A percentile compares a stretch with the other conserved stretches of the same genome.
phyloP scores from a whole-genome alignment of 2,797 vertebrate species.

The Parauchenoglanis punctatus region DNA sequence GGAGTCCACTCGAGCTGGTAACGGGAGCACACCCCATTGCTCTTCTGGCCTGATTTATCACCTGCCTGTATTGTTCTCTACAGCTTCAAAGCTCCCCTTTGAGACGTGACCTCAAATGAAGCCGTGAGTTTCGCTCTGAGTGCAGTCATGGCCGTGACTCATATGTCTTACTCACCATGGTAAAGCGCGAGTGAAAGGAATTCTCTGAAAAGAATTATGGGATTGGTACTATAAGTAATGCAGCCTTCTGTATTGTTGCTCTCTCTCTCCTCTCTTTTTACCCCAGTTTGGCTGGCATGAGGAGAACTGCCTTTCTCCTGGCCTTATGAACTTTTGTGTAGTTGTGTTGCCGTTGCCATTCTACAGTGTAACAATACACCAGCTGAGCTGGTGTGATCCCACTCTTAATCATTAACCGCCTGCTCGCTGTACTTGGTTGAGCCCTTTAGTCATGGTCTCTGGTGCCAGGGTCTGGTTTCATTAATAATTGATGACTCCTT shows the following conservation, averaged over 20 bases:
- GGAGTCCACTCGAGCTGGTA: conserved; percentile 38
- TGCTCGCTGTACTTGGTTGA: conserved; percentile 53
- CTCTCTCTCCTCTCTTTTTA: neutral
- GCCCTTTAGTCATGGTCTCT: conserved; percentile 70
- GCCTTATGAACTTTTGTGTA: conserved; percentile 35
- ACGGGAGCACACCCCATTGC: conserved; percentile 46
- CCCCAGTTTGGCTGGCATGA: conserved; percentile 24
- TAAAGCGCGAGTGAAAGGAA: conserved; percentile 18
- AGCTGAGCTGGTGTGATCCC: conserved; percentile 45
- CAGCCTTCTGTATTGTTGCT: conserved; percentile 15
- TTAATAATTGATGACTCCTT: conserved; percentile 78
- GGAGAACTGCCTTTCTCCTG: conserved; percentile 39
- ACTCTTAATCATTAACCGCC: conserved; percentile 63
- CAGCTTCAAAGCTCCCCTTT: conserved; percentile 67
- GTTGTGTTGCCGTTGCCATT: conserved; percentile 45
- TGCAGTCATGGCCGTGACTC: conserved; percentile 54
- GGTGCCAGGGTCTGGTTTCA: conserved; percentile 71
- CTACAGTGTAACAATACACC: conserved; percentile 55
- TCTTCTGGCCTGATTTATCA: conserved; percentile 61
- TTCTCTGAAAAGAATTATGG: conserved; percentile 28
- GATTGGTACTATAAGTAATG: conserved; percentile 31
- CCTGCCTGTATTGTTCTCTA: conserved; percentile 61
- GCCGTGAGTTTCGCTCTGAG: conserved; percentile 46
- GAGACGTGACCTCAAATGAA: conserved; percentile 56
- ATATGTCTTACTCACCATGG: conserved; percentile 48